Conservation (phyloP, 2,797 vertebrate species). For the Tenualosa ilisha region DNA sequence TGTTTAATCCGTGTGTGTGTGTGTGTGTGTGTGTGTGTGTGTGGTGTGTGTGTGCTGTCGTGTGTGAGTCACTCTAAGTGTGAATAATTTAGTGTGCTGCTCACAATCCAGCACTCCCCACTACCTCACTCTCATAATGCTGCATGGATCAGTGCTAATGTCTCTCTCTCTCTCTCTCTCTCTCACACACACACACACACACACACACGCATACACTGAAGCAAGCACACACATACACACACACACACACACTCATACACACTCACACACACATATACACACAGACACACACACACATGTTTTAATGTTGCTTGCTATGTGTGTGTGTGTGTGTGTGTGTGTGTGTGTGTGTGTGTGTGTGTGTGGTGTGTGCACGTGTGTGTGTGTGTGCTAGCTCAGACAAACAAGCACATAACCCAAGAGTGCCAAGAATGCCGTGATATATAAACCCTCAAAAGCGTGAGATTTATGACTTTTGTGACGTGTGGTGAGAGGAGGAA, state of each 20-base stretch:
- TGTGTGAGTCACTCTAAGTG: not conserved
- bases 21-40: no score
- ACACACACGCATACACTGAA: not conserved
- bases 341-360: not conserved
- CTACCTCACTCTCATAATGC: not conserved
- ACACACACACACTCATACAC: no score
- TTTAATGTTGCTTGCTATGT: no score
- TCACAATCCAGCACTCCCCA: not conserved
- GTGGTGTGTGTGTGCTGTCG: no score
- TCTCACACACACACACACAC: no score
- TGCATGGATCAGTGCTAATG: not conserved
- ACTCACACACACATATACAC: not conserved
- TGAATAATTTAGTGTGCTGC: conserved; percentile 7
- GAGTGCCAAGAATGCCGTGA: not conserved
- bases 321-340: not conserved
- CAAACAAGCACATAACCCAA: not conserved
- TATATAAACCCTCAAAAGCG: not conserved
- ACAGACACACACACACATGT: no score
- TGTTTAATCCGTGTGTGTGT: not conserved
- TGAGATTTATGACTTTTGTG: not conserved
- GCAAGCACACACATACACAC: not conserved
- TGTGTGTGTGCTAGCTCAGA: not conserved
- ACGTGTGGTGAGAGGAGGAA: not conserved
- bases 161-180: not conserved
- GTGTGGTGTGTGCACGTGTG: not conserved